Evolutionary conservation across 1,140 invertebrate genomes (phyloP), one percentile per base, ranked within the genome.

Genomic region (Hirudo medicinalis): DNA sequence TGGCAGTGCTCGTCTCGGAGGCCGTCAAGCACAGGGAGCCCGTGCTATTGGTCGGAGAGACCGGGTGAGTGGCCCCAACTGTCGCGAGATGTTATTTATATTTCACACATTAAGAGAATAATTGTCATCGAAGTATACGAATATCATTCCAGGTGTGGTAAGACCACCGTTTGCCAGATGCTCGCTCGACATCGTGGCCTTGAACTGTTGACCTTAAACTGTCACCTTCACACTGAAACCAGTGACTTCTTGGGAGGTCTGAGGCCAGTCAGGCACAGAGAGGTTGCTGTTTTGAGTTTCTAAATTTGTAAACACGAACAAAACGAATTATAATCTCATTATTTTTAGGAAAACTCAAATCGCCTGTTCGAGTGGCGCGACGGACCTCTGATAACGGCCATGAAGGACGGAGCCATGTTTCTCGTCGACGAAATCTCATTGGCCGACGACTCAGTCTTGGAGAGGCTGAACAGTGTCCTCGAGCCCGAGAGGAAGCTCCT

Each of bases 361-460:
- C 57, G 53, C 19, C 49, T 97, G 2, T 99, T 99, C 82, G 94
- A 97, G 81, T 99, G 97, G 97, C 87, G 91, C 0, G 94, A 99
- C 82, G 97, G 97, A 20, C 94, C 94, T 8, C 84, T 99, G 22
- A 89, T 99, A 67, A 83, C 87, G 70, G 88, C 95, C 0, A 97
- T 99, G 94, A 85, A 86, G 76, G 82, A 87, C 22, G 96, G 95
- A 0, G 84, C 87, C 69, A 85, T 94, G 73, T 95, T 99, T 78
- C 84, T 99, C 36, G 90, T 95, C 0, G 97, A 99, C 84, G 97
- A 99, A 87, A 99, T 99, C 76, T 99, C 97, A 4, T 83, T 99
- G 54, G 96, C 97, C 0, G 95, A 99, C 80, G 97, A 99, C 78
- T 97, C 95, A 76, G 97, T 99, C 11, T 82, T 99, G 60, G 97